Conservation (phyloP, 1,140 invertebrate genomes). For the Achatina immaculata region DNA sequence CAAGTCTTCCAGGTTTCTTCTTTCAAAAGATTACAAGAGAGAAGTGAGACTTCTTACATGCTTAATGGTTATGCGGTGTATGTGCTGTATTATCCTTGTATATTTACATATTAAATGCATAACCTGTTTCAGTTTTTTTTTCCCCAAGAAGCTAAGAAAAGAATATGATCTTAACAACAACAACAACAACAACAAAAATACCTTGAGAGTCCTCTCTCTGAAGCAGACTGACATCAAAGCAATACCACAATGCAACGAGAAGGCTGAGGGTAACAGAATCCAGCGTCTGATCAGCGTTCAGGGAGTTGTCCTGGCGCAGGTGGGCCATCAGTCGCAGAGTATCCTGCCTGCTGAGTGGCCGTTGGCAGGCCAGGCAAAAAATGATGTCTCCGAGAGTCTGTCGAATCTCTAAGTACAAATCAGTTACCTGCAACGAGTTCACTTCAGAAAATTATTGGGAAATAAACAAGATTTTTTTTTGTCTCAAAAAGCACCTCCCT, state of each 20-base stretch:
- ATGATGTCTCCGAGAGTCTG: constrained; percentile 86
- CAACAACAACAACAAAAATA: neutral
- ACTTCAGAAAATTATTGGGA: neutral
- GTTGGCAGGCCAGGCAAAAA: constrained; percentile 89
- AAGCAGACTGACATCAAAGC: constrained; percentile 84
- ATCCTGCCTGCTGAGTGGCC: constrained; percentile 77
- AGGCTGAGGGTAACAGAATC: constrained; percentile 84
- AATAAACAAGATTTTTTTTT: constrained; percentile 6
- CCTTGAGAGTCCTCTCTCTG: constrained; percentile 74
- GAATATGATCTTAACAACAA: neutral
- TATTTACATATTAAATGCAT: no score
- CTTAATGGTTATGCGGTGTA: no score
- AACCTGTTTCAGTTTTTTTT: no score
- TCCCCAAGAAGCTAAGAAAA: no score
- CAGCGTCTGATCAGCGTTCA: constrained; percentile 72
- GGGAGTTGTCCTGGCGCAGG: constrained; percentile 65
- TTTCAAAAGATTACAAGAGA: no score
- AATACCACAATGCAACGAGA: constrained; percentile 86
- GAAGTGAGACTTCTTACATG: no score
- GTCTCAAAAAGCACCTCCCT: neutral
- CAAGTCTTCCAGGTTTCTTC: no score
- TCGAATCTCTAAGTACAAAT: constrained; percentile 84
- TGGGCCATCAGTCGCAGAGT: constrained; percentile 72
- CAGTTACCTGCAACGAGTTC: constrained; percentile 76
- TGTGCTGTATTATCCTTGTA: no score